phyloP scores from a whole-genome alignment of 2,113 vertebrate genomes.

The Eurystomus gularis region DNA sequence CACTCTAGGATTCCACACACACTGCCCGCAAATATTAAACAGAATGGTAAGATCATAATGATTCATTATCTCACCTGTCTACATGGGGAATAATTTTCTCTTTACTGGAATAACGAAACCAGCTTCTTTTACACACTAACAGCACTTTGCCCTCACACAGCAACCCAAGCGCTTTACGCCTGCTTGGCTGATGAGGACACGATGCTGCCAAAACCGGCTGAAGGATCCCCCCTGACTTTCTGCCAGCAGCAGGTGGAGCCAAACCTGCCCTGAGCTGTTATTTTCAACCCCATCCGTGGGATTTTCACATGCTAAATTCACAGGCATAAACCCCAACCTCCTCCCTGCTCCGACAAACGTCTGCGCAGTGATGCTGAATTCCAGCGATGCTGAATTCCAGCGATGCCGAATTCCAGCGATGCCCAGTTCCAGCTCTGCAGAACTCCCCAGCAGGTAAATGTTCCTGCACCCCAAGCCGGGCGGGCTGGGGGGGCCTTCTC shows the following conservation, averaged over 20 bases:
- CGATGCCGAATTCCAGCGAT: too few relatives aligned
- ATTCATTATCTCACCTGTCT: neutral
- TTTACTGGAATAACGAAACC: neutral
- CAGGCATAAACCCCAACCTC: neutral
- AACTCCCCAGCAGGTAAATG: neutral
- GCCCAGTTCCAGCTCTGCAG: neutral
- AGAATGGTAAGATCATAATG: neutral
- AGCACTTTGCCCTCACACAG: neutral
- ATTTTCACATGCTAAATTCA: neutral
- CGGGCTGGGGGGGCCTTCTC: accelerated
- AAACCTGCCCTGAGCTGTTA: too few relatives aligned
- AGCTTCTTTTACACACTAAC: neutral
- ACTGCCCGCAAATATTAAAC: neutral
- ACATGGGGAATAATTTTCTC: neutral
- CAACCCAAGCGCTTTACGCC: neutral
- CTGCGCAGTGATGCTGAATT: too few relatives aligned
- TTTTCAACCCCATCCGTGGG: neutral
- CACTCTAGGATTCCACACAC: too few relatives aligned
- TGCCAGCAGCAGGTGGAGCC: too few relatives aligned
- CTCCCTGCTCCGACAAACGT: too few relatives aligned
- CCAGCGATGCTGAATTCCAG: too few relatives aligned
- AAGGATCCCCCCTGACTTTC: neutral
- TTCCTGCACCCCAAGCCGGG: neutral
- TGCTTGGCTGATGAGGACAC: neutral
- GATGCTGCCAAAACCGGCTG: neutral